These are phyloP conservation scores for Passer domesticus DNA, from an alignment of 2,113 vertebrate species.

Conservation along the genomic window DNA sequence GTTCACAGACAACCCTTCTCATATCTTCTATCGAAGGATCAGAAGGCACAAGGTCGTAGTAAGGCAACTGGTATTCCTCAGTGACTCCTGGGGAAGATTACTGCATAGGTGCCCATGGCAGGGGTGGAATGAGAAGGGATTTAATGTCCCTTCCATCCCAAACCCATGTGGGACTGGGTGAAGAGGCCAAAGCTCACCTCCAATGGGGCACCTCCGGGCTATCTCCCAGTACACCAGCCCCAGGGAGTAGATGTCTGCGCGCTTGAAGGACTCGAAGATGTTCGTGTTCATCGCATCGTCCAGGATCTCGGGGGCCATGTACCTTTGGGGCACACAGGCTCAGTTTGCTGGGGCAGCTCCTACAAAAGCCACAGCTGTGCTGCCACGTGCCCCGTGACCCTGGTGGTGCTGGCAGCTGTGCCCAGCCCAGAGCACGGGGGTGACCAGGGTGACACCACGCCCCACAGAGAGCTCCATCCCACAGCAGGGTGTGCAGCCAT, in stretches of 20 bases:
- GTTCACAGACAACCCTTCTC: slow-evolving; percentile 93
- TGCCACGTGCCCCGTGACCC: accelerated
- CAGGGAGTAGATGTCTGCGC: slow-evolving; percentile 92
- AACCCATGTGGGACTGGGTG: accelerated
- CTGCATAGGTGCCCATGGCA: background rate
- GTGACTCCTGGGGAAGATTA: slow-evolving; percentile 78
- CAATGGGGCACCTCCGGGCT: slow-evolving; percentile 86
- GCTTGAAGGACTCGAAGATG: slow-evolving; percentile 96
- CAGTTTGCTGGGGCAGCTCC: background rate
- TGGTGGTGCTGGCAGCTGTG: background rate
- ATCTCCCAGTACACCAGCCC: slow-evolving; percentile 98
- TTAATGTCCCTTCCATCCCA: background rate
- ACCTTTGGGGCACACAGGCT: slow-evolving; percentile 76
- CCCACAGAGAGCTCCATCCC: background rate
- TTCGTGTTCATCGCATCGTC: slow-evolving; percentile 89
- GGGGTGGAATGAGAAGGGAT: accelerated
- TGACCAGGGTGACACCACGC: accelerated
- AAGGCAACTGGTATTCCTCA: slow-evolving; percentile 97
- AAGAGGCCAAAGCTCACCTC: slow-evolving; percentile 76
- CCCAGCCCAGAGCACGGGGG: accelerated
- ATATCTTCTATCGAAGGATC: slow-evolving; percentile 96
- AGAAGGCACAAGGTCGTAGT: slow-evolving; percentile 94
- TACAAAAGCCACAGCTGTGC: accelerated
- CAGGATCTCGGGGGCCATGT: slow-evolving; percentile 97
- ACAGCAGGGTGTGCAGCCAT: accelerated